Evolutionary conservation across 1,140 invertebrate genomes (phyloP).

Genomic region (Arctopsyche grandis): DNA sequence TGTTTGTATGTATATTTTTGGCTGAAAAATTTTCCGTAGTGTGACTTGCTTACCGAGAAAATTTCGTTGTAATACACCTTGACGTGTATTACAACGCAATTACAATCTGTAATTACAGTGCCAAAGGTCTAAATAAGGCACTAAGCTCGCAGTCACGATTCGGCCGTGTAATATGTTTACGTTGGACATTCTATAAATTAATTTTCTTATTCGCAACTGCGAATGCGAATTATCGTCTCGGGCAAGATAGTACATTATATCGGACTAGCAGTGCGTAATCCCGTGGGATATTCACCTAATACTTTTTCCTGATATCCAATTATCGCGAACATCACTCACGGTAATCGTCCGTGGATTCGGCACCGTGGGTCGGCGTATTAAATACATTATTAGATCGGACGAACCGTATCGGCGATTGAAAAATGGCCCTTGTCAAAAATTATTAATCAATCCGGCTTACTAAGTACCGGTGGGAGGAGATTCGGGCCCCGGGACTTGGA

Average conservation of each 20-base stretch:
- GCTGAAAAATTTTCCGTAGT: too few relatives aligned
- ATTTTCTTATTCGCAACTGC: too few relatives aligned
- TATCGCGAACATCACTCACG: constrained; percentile 29
- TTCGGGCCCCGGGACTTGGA: background rate
- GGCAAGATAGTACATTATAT: constrained; percentile 1
- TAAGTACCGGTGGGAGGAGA: background rate
- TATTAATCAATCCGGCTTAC: constrained; percentile 28
- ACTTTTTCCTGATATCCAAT: constrained; percentile 33
- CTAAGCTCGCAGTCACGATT: too few relatives aligned
- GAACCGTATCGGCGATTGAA: constrained; percentile 26
- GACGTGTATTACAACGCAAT: too few relatives aligned
- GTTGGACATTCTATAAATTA: too few relatives aligned
- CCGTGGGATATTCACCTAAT: constrained; percentile 12
- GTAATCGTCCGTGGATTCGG: constrained; percentile 18
- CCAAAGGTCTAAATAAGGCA: too few relatives aligned
- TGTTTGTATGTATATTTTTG: too few relatives aligned
- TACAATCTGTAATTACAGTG: too few relatives aligned
- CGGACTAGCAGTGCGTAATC: constrained; percentile 3
- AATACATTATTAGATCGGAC: constrained; percentile 13
- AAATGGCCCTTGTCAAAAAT: constrained; percentile 33
- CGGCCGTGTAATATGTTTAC: too few relatives aligned
- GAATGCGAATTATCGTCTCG: background rate
- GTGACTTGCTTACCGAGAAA: too few relatives aligned
- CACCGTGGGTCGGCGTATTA: background rate
- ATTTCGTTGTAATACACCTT: too few relatives aligned